Percentiles rank a stretch among this genome's conserved stretches.
Conservation (phyloP, 2,113 vertebrate species). For the Ammospiza caudacuta region DNA sequence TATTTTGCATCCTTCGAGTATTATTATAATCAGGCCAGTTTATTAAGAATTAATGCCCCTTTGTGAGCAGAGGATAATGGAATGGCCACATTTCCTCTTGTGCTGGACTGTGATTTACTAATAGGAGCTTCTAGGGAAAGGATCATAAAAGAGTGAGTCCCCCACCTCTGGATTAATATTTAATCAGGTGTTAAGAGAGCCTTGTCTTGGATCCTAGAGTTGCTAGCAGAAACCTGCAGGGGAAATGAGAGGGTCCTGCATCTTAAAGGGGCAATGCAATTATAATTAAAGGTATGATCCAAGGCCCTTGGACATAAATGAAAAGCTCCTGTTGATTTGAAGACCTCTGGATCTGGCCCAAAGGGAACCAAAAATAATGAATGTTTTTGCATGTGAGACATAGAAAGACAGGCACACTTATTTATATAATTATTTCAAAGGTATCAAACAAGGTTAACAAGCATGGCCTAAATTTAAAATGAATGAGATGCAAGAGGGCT, state of each 20-base stretch:
- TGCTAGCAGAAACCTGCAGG: slow-evolving; percentile 60
- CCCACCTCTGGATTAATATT: slow-evolving; percentile 71
- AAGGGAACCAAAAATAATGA: slow-evolving; percentile 10
- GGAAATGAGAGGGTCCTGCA: slow-evolving; percentile 35
- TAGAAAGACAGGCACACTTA: background rate
- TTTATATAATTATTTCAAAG: background rate
- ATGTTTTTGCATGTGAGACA: background rate
- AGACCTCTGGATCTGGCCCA: slow-evolving; percentile 33
- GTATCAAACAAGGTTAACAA: background rate
- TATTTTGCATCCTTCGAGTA: slow-evolving; percentile 68
- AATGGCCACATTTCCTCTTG: slow-evolving; percentile 54
- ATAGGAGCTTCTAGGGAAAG: slow-evolving; percentile 69
- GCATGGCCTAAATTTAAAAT: background rate
- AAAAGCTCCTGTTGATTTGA: slow-evolving; percentile 35
- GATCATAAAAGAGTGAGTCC: slow-evolving; percentile 64
- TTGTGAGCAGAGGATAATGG: slow-evolving; percentile 66
- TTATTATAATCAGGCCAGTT: slow-evolving; percentile 62
- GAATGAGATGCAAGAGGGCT: background rate
- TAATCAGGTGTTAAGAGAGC: slow-evolving; percentile 70
- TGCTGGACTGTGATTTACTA: slow-evolving; percentile 71
- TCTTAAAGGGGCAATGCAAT: slow-evolving; percentile 62
- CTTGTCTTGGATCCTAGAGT: slow-evolving; percentile 45
- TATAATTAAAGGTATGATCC: slow-evolving; percentile 41
- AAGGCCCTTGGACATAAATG: background rate
- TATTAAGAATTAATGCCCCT: slow-evolving; percentile 79